These are phyloP conservation scores for Spea bombifrons DNA, from an alignment of 2,113 vertebrate genomes.

Conservation along the genomic window DNA sequence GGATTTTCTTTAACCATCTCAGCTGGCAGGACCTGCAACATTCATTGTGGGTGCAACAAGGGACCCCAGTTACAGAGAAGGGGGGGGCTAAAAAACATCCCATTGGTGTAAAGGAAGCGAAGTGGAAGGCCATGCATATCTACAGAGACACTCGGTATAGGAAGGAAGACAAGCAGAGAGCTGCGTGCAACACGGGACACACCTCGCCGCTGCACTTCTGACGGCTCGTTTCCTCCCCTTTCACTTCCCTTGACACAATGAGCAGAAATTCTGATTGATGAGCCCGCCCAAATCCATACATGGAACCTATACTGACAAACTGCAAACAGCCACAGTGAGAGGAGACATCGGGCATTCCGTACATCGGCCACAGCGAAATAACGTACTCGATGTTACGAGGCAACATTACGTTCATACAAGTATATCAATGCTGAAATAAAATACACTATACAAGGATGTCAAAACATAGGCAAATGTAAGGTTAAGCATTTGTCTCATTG, in stretches of 20 bases:
- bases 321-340: conserved; percentile 78
- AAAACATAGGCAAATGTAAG: too few relatives aligned
- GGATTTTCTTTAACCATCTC: too few relatives aligned
- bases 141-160: conserved; percentile 33
- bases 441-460: too few relatives aligned
- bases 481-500: too few relatives aligned
- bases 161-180: conserved; percentile 41
- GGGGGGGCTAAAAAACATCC: too few relatives aligned
- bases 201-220: conserved; percentile 86
- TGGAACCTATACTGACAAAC: conserved; percentile 88
- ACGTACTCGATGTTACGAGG: too few relatives aligned
- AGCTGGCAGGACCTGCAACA: too few relatives aligned
- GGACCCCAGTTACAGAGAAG: too few relatives aligned
- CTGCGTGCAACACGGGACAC: conserved; percentile 75
- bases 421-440: too few relatives aligned
- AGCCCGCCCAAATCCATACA: conserved; percentile 77
- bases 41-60: too few relatives aligned
- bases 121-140: conserved; percentile 73
- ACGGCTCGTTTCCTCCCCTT: conserved; percentile 84
- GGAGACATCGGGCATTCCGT: not conserved
- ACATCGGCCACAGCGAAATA: not conserved
- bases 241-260: conserved; percentile 92
- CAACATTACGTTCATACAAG: too few relatives aligned
- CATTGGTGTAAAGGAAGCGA: conserved; percentile 53
- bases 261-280: conserved; percentile 94